A percentile compares a stretch with the other conserved stretches of the same genome.
Evolutionary conservation across 2,797 vertebrate genomes (phyloP).

Genomic region (Sebastolobus alascanus): DNA sequence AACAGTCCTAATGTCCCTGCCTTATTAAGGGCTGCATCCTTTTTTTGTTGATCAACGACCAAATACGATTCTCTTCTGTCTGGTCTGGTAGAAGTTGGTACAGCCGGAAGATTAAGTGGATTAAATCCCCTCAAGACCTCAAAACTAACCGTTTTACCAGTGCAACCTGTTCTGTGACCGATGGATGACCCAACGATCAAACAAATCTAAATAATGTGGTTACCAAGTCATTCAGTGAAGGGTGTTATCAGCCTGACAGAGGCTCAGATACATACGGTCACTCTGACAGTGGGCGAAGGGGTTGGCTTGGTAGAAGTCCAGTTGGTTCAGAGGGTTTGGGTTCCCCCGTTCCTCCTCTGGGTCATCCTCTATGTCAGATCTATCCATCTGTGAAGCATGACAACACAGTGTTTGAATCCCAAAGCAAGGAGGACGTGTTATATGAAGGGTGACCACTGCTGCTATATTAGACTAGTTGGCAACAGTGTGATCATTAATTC

Average conservation of each 20-base stretch:
- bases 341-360: slow-evolving; percentile 55
- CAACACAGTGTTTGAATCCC: neutral
- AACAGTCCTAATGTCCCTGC: neutral
- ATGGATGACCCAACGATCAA: neutral
- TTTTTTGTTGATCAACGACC: neutral
- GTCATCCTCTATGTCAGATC: slow-evolving; percentile 69
- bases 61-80: neutral
- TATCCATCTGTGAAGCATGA: slow-evolving; percentile 63
- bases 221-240: neutral
- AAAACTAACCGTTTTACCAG: neutral
- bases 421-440: neutral
- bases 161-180: neutral
- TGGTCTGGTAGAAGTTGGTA: neutral
- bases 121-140: neutral
- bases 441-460: neutral
- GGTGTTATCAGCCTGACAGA: neutral
- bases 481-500: neutral
- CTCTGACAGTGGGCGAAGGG: slow-evolving; percentile 92
- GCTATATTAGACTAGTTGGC: neutral
- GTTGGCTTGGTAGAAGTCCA: slow-evolving; percentile 96
- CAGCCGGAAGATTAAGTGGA: neutral
- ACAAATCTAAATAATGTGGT: neutral
- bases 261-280: slow-evolving; percentile 67
- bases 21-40: neutral
- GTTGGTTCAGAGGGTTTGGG: slow-evolving; percentile 62